Evolutionary conservation across 2,113 vertebrate species (phyloP), one percentile per base, ranked within the genome.

Genomic region (Platycercus adscitus): DNA sequence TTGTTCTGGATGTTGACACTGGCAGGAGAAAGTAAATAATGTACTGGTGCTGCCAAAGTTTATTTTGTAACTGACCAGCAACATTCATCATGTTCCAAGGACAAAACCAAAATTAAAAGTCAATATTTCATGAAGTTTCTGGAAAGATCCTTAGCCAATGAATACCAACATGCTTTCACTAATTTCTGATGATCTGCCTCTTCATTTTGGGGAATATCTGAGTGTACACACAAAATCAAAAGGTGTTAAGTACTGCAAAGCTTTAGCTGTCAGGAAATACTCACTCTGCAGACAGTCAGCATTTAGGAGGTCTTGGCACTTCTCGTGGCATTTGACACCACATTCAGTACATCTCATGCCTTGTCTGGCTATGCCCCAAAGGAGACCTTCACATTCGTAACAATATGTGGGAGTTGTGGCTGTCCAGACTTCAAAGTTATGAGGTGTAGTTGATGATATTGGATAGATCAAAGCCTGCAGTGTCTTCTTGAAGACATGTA

Each of bases 401-500:
- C 99, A 99, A 96, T 99, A 99, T 19, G 99, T 99, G 71, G 99
- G 99, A 7, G 99, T 99, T 3, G 99, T 99, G 28, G 99, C 99
- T 2, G 99, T 99, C 99, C 99, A 99, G 31, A 99, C 98, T 96
- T 99, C 99, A 11, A 99, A 99, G 93, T 99, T 99, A 87, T 99
- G 99, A 10, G 99, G 99, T 5, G 99, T 99, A 63, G 99, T 99
- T 73, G 99, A 99, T 71, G 99, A 99, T 96, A 99, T 99, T 14
- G 99, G 99, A 86, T 99, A 99, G 96, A 99, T 99, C 96, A 99
- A 81, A 25, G 99, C 99, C 96, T 99, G 99, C 41, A 99, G 97
- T 17, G 99, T 99, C 98, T 99, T 99, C 98, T 98, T 99, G 97
- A 99, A 99, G 68, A 99, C 99, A 13, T 99, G 99, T 73, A 98